Percentiles rank a stretch among this genome's conserved stretches.
These are phyloP conservation scores for Philypnodon macrostomus DNA, from an alignment of 2,797 vertebrate species.

Conservation along the genomic window DNA sequence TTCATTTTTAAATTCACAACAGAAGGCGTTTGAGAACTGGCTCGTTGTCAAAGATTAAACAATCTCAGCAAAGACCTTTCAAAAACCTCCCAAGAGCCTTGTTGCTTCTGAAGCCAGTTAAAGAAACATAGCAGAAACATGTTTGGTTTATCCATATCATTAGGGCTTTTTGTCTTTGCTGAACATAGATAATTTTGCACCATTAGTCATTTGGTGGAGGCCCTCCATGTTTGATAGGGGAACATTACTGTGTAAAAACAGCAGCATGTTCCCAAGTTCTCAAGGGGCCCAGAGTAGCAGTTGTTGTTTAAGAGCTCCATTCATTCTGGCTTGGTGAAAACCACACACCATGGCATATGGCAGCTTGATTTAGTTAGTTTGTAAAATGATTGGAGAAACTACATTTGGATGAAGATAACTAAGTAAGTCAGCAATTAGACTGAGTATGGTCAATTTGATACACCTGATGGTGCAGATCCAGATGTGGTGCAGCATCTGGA, in stretches of 20 bases:
- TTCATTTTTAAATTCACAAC: slow-evolving; percentile 13
- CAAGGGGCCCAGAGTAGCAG: slow-evolving; percentile 43
- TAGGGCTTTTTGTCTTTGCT: slow-evolving; percentile 24
- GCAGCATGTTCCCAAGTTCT: slow-evolving; percentile 49
- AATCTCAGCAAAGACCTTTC: slow-evolving; percentile 39
- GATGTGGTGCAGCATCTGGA: slow-evolving; percentile 72
- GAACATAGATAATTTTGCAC: slow-evolving; percentile 38
- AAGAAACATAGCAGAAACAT: slow-evolving; percentile 39
- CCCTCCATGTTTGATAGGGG: slow-evolving; percentile 43
- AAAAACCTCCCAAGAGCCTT: slow-evolving; percentile 41
- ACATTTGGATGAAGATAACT: slow-evolving; percentile 70
- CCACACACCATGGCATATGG: slow-evolving; percentile 67
- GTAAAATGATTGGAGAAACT: slow-evolving; percentile 69
- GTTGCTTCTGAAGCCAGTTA: no score
- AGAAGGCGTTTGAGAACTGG: slow-evolving; percentile 26
- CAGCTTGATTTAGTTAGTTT: slow-evolving; percentile 70
- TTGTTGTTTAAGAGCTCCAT: slow-evolving; percentile 64
- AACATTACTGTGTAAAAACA: slow-evolving; percentile 57
- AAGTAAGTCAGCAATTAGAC: slow-evolving; percentile 72
- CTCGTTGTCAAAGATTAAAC: slow-evolving; percentile 44
- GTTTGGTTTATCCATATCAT: slow-evolving; percentile 23
- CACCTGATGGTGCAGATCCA: slow-evolving; percentile 64
- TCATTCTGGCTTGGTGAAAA: slow-evolving; percentile 57
- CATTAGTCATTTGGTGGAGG: slow-evolving; percentile 55
- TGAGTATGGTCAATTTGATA: slow-evolving; percentile 66